Base-by-base conservation (phyloP, 2,113 vertebrate genomes). In the Onychostruthus taczanowskii region DNA sequence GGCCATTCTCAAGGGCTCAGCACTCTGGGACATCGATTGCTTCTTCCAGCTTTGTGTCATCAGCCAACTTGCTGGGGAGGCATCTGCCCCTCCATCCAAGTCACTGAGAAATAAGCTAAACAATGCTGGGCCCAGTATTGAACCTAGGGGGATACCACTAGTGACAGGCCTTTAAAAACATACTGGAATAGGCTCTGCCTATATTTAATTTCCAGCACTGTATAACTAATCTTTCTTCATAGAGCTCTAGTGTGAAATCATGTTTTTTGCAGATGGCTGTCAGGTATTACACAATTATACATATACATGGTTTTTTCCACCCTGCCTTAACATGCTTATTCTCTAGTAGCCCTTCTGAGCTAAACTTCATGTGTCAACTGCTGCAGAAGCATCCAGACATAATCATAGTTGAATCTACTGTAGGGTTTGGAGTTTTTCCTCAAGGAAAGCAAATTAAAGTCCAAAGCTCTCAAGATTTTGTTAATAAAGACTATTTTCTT, bases 11-110 rank as follows among this genome's bases (percentile, higher is more conserved):
- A 39, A 24, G 55, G 64, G 27, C 39, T 78, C 33, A 77, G 27
- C 53, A 3, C 12, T 37, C 10, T 53, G 28, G 39, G 12, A 2
- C 16, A 16, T 3, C 7, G 7, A 1, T 14, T 33, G 8, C 55
- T 39, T 19, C 46, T 62, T 3, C 22, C 39, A 53, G 39, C 18
- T 7, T 28, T 44, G 9, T 61, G 37, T 13, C 33, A 15, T 52
- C 53, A 37, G 3, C 1, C 3, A 37, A 52, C 27, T 15, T 59
- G 21, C 53, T 61, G 55, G 52, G 14, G 44, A 68, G 9, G 9
- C 9, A 27, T 10, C 63, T 52, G 22, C 2, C 18, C 69, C 23
- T 55, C 56, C 28, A 39, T 10, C 12, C 41, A 39, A 56, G 23
- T 47, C 5, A 39, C 4, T 68, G 13, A 31, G 5, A 19, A 50